Percentiles rank a stretch among this genome's conserved stretches.
These are phyloP conservation scores for Psilopsiagon aurifrons DNA, from an alignment of 2,113 vertebrate genomes.

Conservation along the genomic window DNA sequence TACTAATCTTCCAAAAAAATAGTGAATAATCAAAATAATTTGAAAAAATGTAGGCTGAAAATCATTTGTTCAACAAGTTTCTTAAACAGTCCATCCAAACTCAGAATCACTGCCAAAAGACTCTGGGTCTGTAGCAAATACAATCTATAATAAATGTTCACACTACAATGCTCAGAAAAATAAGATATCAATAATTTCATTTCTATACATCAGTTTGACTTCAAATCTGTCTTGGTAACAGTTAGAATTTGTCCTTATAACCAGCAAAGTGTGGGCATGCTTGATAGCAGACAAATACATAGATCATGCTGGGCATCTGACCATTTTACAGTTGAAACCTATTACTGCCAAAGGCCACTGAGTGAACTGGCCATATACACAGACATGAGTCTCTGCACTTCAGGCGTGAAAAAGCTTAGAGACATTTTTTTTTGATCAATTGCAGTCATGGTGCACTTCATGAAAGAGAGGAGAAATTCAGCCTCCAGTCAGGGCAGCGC, in stretches of 20 bases:
- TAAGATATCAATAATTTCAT: neutral
- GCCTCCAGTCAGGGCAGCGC: neutral
- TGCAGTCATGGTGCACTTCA: neutral
- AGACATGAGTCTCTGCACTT: fast-evolving
- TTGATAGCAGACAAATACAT: neutral
- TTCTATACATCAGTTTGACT: neutral
- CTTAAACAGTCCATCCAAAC: conserved; percentile 25
- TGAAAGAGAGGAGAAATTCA: neutral
- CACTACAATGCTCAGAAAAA: neutral
- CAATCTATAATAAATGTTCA: conserved; percentile 26
- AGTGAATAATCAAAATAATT: conserved; percentile 19
- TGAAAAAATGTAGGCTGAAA: conserved; percentile 7
- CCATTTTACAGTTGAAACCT: fast-evolving
- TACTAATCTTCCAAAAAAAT: conserved; percentile 2
- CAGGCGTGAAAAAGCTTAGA: neutral
- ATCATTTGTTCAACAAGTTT: neutral
- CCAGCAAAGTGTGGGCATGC: neutral
- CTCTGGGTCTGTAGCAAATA: conserved; percentile 20
- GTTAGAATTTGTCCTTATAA: neutral
- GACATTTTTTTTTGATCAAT: neutral
- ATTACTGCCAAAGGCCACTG: neutral
- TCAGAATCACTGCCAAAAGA: neutral
- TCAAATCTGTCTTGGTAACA: neutral
- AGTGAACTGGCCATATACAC: neutral
- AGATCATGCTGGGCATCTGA: fast-evolving